Base-by-base conservation (phyloP, 2,797 vertebrate genomes). In the Carduelis carduelis region DNA sequence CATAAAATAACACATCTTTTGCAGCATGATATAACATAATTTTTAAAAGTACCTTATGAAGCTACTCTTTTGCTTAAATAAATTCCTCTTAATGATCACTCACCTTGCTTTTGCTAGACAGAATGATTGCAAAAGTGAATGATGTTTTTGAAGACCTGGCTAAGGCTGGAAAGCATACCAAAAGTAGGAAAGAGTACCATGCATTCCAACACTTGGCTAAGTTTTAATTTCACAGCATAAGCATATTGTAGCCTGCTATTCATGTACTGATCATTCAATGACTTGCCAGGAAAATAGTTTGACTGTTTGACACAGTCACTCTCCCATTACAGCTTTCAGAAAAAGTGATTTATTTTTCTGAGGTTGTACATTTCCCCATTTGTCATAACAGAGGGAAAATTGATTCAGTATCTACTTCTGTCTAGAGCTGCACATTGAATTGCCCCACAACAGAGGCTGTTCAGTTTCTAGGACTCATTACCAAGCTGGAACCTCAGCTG, bases 371-470 rank as follows among this genome's bases (percentile, higher is more conserved):
- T 68, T 93, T 95, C 77, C 60, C n/a, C n/a, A 7, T 70, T 92
- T 96, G 53, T 91, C 68, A 13, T 55, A 93, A 79, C 34, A 77
- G 56, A 83, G 61, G 64, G 87, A 92, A 89, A 87, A 65, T 19
- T 69, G 43, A 83, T 86, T 93, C 89, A 75, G 46, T 59, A 74
- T 56, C 81, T 87, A 78, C 71, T 89, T 80, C 81, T 95, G 61
- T 68, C 81, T 71, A 68, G 28, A 87, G 50, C 30, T 68, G 41
- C 30, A 18, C 2, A 2, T 75, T 89, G 47, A 87, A 71, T 72
- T 61, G 39, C 23, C 61, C 39, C 69, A 71, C 80, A 89, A 81
- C n/a, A 91, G 89, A 92, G 86, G 75, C 82, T 44, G 14, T 77
- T 94, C 56, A 23, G 53, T 76, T 81, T 75, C 87, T 89, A 76